A percentile compares a stretch with the other conserved stretches of the same genome.
Evolutionary conservation across 1,140 invertebrate species (phyloP).

Genomic region (Drosophila erecta): DNA sequence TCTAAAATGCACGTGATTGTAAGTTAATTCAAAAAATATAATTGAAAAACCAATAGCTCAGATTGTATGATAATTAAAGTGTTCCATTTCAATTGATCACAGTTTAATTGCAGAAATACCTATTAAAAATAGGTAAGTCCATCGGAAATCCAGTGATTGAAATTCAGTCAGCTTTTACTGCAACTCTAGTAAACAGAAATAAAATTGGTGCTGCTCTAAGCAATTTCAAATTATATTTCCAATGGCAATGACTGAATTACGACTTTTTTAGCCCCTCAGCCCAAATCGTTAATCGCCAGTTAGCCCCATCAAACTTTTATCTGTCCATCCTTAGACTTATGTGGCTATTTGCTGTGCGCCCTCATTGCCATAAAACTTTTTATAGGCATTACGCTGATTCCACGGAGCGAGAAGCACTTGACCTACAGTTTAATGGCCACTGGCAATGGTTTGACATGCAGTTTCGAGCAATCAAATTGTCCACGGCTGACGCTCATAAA

Average conservation of each 20-base stretch:
- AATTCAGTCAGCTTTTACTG: conserved; percentile 8
- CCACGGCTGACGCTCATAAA: conserved; percentile 57
- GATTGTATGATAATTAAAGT: too few species aligned
- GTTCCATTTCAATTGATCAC: background rate
- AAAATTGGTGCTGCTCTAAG: conserved; percentile 18
- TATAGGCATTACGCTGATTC: conserved; percentile 61
- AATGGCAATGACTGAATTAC: conserved; percentile 40
- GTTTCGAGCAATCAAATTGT: conserved; percentile 44
- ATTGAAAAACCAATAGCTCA: too few species aligned
- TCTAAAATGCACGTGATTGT: too few species aligned
- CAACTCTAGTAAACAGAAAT: conserved; percentile 7
- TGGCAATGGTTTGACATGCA: conserved; percentile 69
- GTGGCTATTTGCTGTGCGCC: conserved; percentile 31
- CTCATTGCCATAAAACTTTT: conserved; percentile 58
- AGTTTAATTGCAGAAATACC: background rate
- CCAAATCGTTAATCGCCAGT: conserved; percentile 23
- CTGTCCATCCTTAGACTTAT: conserved; percentile 25
- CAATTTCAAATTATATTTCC: conserved; percentile 32
- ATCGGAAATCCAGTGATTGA: background rate
- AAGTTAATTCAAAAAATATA: background rate
- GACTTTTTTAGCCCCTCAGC: conserved; percentile 31
- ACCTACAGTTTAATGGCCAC: conserved; percentile 65
- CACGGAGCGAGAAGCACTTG: conserved; percentile 51
- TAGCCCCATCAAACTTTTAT: conserved; percentile 43
- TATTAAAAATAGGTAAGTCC: conserved; percentile 9